Percentiles rank a stretch among this genome's conserved stretches.
Evolutionary conservation across 2,888 invertebrate genomes (phyloP).

Genomic region (Xanthorhoe spadicearia): DNA sequence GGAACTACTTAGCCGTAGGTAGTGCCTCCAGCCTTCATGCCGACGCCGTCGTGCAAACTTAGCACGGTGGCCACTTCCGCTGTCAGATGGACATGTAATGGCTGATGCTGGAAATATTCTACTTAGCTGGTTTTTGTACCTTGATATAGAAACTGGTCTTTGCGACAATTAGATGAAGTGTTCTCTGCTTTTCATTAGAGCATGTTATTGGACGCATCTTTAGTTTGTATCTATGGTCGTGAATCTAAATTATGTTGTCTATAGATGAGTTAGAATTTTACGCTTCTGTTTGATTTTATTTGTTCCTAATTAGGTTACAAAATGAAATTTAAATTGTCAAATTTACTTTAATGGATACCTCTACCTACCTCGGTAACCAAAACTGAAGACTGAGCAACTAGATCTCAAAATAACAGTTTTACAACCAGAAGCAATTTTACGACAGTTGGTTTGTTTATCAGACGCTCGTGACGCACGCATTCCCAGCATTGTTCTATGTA

Average conservation of each 20-base stretch:
- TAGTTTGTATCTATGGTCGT: too few species aligned
- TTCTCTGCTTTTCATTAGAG: too few species aligned
- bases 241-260: too few species aligned
- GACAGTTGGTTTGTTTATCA: slow-evolving; percentile 43
- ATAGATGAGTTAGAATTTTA: too few species aligned
- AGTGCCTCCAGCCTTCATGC: not conserved
- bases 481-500: slow-evolving; percentile 15
- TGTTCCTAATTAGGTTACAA: too few species aligned
- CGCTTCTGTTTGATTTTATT: too few species aligned
- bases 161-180: not conserved
- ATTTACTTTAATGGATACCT: too few species aligned
- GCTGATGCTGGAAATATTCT: not conserved
- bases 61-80: not conserved
- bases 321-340: too few species aligned
- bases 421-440: slow-evolving; percentile 15
- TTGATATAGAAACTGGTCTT: too few species aligned
- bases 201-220: too few species aligned
- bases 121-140: too few species aligned
- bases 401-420: slow-evolving; percentile 10
- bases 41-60: not conserved
- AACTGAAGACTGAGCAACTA: not conserved
- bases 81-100: not conserved
- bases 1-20: not conserved
- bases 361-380: not conserved
- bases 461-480: slow-evolving; percentile 34